phyloP scores from a whole-genome alignment of 2,113 vertebrate species.

The Archilochus colubris region DNA sequence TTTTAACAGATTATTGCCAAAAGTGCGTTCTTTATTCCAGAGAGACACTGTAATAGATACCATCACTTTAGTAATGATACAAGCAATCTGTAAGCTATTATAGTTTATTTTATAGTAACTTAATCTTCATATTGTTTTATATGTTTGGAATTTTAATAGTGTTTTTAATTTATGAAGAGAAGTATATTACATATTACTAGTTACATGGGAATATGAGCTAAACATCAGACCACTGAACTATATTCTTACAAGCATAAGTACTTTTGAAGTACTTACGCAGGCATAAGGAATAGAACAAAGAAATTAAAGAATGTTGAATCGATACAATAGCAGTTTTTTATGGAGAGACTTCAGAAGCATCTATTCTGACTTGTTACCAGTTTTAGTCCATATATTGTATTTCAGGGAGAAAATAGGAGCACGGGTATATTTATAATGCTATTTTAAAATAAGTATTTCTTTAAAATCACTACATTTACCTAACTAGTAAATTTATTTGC shows the following conservation, averaged over 20 bases:
- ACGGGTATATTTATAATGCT: background rate
- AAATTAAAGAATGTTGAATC: slow-evolving; percentile 50
- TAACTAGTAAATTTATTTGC: background rate
- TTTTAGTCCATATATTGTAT: background rate
- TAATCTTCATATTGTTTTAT: slow-evolving; percentile 81
- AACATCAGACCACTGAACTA: slow-evolving; percentile 52
- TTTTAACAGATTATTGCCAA: slow-evolving; percentile 79
- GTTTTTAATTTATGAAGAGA: slow-evolving; percentile 78
- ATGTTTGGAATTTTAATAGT: slow-evolving; percentile 81
- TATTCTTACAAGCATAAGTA: slow-evolving; percentile 67
- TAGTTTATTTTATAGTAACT: slow-evolving; percentile 80
- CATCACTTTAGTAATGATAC: slow-evolving; percentile 77
- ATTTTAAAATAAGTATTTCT: slow-evolving; percentile 10
- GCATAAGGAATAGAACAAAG: slow-evolving; percentile 56
- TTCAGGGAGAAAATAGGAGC: background rate
- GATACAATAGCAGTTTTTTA: slow-evolving; percentile 32
- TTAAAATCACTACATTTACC: background rate
- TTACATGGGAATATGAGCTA: slow-evolving; percentile 71
- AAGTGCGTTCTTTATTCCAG: slow-evolving; percentile 80
- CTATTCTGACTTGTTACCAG: slow-evolving; percentile 4
- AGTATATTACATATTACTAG: slow-evolving; percentile 70
- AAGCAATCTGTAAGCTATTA: slow-evolving; percentile 83
- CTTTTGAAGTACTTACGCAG: slow-evolving; percentile 71
- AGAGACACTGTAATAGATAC: slow-evolving; percentile 79
- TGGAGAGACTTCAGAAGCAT: background rate